Evolutionary conservation across 2,113 vertebrate species (phyloP), one percentile per base, ranked within the genome.

Genomic region (Onychostoma macrolepis): DNA sequence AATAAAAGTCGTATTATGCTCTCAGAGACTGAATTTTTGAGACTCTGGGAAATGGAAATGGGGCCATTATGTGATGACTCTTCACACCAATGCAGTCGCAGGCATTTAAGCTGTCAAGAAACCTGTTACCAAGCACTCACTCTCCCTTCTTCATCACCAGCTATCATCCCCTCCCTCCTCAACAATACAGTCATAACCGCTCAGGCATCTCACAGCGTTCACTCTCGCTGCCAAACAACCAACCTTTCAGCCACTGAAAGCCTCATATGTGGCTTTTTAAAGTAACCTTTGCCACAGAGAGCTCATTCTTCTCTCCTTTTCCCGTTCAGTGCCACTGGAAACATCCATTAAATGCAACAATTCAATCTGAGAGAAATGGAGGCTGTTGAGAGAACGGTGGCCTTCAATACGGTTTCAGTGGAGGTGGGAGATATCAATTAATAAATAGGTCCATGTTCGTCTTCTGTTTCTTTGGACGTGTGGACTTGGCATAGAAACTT

Each of bases 321-420:
- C 28, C 76, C 48, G 53, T 28, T 72, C 28, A 58, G 63, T 78
- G 36, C 45, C n/a, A 50, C 83, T 71, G 83, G 36, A 87, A 63
- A 85, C 79, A 84, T 85, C 77, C 41, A 85, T 81, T 87, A 76
- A 81, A 85, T 85, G 78, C 61, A 78, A 26, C 72, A 74, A 85
- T 89, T 41, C 74, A 79, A 84, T 84, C 74, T 63, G 19, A 63
- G 56, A 30, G 43, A 86, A 72, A 89, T 81, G 15, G 77, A 69
- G 77, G 76, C 15, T 67, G 58, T 65, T 61, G 71, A 77, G 45
- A 74, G 30, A 72, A n/a, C 33, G 61, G 77, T 71, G 21, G 76
- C 77, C 71, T 67, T 82, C 61, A 67, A 63, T 2, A n/a, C 21
- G 56, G 80, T 41, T 79, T 80, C 50, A 80, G 72, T 53, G 43